Percentiles rank a stretch among this genome's conserved stretches.
Conservation (phyloP, 2,888 invertebrate species). For the Acanthosepion pharaonis region DNA sequence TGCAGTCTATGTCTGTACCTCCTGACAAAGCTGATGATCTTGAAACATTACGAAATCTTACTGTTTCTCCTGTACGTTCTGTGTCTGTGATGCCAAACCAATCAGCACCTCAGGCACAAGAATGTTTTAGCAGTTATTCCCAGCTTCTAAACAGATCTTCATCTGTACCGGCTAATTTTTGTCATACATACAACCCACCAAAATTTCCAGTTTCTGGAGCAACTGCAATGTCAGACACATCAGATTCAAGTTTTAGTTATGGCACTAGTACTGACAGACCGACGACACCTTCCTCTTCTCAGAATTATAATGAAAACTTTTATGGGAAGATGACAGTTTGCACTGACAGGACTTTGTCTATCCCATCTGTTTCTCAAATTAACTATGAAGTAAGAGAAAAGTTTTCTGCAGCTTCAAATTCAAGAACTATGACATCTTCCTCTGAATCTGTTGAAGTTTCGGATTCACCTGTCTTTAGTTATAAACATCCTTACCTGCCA, state of each 20-base stretch:
- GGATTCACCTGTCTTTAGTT: not conserved
- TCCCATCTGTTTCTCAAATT: not conserved
- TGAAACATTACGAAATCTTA: slow-evolving; percentile 34
- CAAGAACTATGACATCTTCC: not conserved
- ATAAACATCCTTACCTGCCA: slow-evolving; percentile 36
- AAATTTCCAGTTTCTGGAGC: not conserved
- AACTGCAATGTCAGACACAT: not conserved
- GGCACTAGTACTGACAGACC: not conserved
- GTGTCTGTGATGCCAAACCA: slow-evolving; percentile 39
- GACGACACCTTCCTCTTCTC: not conserved
- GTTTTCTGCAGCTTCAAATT: not conserved
- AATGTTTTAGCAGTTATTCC: not conserved
- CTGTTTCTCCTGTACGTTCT: slow-evolving; percentile 21
- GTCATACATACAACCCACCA: not conserved
- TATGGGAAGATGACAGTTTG: slow-evolving; percentile 17
- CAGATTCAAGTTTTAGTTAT: not conserved
- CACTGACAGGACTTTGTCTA: not conserved
- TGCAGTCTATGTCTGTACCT: slow-evolving; percentile 35
- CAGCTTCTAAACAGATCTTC: not conserved
- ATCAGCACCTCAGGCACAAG: not conserved
- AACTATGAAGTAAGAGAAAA: not conserved
- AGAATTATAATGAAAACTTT: not conserved
- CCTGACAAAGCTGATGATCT: not conserved
- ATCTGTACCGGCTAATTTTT: not conserved
- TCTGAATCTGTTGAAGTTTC: not conserved